Base-by-base conservation (phyloP, 2,113 vertebrate genomes). In the Calypte anna region DNA sequence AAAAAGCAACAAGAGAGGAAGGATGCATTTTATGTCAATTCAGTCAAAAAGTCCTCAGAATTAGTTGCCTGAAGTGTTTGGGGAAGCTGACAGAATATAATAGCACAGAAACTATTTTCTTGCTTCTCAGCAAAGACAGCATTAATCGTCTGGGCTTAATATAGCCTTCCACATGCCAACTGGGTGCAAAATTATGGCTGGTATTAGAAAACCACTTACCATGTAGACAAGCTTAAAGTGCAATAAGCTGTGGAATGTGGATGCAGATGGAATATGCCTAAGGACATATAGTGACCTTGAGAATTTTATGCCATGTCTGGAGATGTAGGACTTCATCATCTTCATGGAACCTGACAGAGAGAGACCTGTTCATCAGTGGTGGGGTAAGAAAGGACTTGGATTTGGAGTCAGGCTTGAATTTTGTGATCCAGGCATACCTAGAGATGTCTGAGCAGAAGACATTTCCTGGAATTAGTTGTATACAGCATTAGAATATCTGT, bases 51-150 rank as follows among this genome's bases (percentile, higher is more conserved):
- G 73, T 86, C 92, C 77, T 93, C 91, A 75, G 80, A 96, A 96
- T 92, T 94, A 95, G 91, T 96, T 95, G 83, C 94, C 86, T 96
- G 92, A 93, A 96, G 95, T 96, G 95, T 94, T 95, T 95, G 88
- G 88, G 92, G 94, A 96, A 92, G 92, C 96, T 96, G 96, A 76
- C 83, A 48, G 91, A 88, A 73, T 95, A 91, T 93, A 94, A 94
- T 96, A 93, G 86, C 68, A 53, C 64, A 86, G 88, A 91, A 53
- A 92, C 95, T 94, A 78, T 96, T 94, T 96, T 94, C 96, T 96
- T 95, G 38, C 80, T 91, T 94, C 96, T 95, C 86, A 94, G 94
- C 92, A 93, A 96, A 96, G 88, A 84, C 69, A 75, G 83, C 95
- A 96, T 94, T 96, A 94, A 94, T 96, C 57, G 91, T 93, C 92